Evolutionary conservation across 2,797 vertebrate species (phyloP), one percentile per base, ranked within the genome.

Genomic region (Natrix natrix): DNA sequence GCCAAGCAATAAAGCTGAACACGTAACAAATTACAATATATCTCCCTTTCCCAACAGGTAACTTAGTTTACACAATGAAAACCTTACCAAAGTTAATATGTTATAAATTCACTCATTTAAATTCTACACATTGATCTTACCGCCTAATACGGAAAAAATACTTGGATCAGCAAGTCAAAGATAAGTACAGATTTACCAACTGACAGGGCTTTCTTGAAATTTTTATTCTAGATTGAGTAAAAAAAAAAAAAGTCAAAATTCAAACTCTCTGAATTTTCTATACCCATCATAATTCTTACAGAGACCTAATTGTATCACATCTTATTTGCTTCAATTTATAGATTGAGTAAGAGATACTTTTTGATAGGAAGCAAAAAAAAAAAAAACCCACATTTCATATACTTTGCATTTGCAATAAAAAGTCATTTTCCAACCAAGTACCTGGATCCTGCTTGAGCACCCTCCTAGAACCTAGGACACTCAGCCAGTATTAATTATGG

Each of bases 401-500:
- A 78, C 17, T 43, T 78, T 20, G 37, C 20, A 5, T 78, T 37
- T 37, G n/a, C n/a, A 74, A 37, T 74, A 74, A 69, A 69, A 69
- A 20, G 32, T 43, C 69, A 78, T 78, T 74, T 74, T 20, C 32
- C 69, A 78, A 78, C 32, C 37, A 32, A 20, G 16, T 37, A 43
- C 17, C 74, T 78, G 74, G 37, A 43, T 43, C 74, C 74, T 78
- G 37, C 37, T 43, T 43, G 37, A 48, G 37, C 74, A 78, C 8
- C 20, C 32, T 78, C 37, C 37, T 43, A 78, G 20, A 78, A 48
- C 74, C 37, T 12, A 78, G 91, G 88, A 69, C 48, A 52, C 56
- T 0, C 0, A 92, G 43, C 86, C 92, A 90, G 32, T 12, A 5
- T 91, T 95, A 95, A 95, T 93, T 90, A 83, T 86, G 94, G 57